A percentile compares a stretch with the other conserved stretches of the same genome.
Evolutionary conservation across 1,140 invertebrate genomes (phyloP).

Genomic region (Sarcophaga bullata): DNA sequence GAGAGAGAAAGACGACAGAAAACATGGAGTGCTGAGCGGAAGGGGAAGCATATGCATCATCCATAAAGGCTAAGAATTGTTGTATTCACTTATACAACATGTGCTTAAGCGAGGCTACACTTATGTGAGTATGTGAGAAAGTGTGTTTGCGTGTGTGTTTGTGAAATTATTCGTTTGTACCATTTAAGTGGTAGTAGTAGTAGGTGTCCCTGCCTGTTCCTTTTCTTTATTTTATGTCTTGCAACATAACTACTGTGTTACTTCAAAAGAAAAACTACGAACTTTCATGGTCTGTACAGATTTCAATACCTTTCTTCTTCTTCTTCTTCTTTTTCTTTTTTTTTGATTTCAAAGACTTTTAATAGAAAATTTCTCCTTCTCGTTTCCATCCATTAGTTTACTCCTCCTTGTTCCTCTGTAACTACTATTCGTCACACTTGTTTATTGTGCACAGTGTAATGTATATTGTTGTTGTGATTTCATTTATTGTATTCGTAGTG

Average conservation of each 20-base stretch:
- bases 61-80: not conserved
- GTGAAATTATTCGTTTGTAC: not conserved
- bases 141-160: not conserved
- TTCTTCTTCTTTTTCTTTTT: too few relatives aligned
- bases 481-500: not conserved
- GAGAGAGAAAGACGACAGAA: not conserved
- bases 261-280: not conserved
- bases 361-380: not conserved
- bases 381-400: not conserved
- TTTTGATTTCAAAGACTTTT: too few relatives aligned
- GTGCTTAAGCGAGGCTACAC: too few relatives aligned
- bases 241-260: not conserved
- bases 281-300: not conserved
- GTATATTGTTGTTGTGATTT: not conserved
- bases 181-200: constrained; percentile 13
- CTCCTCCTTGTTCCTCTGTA: not conserved
- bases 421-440: not conserved
- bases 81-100: not conserved
- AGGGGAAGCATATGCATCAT: too few relatives aligned
- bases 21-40: too few relatives aligned
- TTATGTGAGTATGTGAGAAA: not conserved
- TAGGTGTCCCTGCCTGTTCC: not conserved
- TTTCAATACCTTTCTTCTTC: not conserved
- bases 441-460: not conserved
- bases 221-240: not conserved